Conservation (phyloP, 1,140 invertebrate species). For the Ptiloglossa arizonensis region DNA sequence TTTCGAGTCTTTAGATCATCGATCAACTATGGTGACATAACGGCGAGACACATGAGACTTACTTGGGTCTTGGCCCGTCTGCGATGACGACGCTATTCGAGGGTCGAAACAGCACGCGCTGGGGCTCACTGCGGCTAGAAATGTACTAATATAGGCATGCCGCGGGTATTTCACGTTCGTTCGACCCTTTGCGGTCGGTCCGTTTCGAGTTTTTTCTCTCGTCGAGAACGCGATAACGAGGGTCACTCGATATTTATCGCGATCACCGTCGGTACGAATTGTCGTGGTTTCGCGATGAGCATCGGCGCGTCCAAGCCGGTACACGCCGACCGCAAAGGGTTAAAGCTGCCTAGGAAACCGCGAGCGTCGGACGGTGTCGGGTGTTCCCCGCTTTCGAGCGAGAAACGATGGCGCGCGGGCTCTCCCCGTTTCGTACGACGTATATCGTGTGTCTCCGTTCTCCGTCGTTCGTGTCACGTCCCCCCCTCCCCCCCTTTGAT, state of each 20-base stretch:
- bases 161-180: constrained; percentile 64
- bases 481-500: too few relatives aligned
- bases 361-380: background rate
- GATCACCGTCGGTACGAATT: too few relatives aligned
- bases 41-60: constrained; percentile 76
- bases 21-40: constrained; percentile 63
- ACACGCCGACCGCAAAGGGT: constrained; percentile 19
- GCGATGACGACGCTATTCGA: constrained; percentile 86
- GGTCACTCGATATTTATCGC: too few relatives aligned
- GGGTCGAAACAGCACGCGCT: constrained; percentile 87
- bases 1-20: constrained; percentile 42
- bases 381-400: background rate
- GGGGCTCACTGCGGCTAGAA: constrained; percentile 86
- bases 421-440: background rate
- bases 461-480: background rate
- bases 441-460: background rate
- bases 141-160: constrained; percentile 79
- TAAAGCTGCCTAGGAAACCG: constrained; percentile 15
- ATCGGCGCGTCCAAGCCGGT: too few relatives aligned
- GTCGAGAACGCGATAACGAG: too few relatives aligned
- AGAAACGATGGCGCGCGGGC: background rate
- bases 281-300: too few relatives aligned
- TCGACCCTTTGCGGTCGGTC: constrained; percentile 29
- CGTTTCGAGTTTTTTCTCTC: too few relatives aligned
- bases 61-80: constrained; percentile 84